Conservation (phyloP, 2,888 invertebrate species). For the Trichopoda pennipes region DNA sequence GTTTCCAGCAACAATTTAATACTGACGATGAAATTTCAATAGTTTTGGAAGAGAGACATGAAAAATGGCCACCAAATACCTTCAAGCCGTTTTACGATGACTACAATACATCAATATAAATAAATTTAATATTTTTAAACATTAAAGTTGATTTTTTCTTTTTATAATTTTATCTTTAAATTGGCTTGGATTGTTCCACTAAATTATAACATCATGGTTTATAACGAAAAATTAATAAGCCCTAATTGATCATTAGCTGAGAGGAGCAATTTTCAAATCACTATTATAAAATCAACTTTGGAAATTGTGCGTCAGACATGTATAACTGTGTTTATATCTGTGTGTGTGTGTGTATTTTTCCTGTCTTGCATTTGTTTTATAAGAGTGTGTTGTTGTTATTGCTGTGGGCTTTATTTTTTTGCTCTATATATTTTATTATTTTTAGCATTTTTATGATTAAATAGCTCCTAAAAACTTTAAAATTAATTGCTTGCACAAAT, state of each 20-base stretch:
- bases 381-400: constrained; percentile 8
- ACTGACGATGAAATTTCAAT: constrained; percentile 68
- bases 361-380: too few species aligned
- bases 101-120: constrained; percentile 37
- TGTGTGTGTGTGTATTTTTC: constrained; percentile 1
- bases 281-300: constrained; percentile 46
- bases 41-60: constrained; percentile 62
- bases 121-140: constrained; percentile 2
- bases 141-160: background rate
- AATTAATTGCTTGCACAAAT: constrained; percentile 68
- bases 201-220: constrained; percentile 68
- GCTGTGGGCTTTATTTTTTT: background rate
- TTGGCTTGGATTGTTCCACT: constrained; percentile 52
- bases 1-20: constrained; percentile 51
- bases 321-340: constrained; percentile 1
- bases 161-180: constrained; percentile 20
- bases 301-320: constrained; percentile 38
- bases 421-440: constrained; percentile 35
- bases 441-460: constrained; percentile 60
- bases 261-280: constrained; percentile 66
- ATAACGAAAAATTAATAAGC: constrained; percentile 67
- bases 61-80: constrained; percentile 55
- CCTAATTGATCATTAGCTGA: constrained; percentile 69
- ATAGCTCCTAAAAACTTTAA: constrained; percentile 66
- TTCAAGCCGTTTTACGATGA: constrained; percentile 34